Conservation (phyloP, 2,797 vertebrate genomes). For the Chelmon rostratus region DNA sequence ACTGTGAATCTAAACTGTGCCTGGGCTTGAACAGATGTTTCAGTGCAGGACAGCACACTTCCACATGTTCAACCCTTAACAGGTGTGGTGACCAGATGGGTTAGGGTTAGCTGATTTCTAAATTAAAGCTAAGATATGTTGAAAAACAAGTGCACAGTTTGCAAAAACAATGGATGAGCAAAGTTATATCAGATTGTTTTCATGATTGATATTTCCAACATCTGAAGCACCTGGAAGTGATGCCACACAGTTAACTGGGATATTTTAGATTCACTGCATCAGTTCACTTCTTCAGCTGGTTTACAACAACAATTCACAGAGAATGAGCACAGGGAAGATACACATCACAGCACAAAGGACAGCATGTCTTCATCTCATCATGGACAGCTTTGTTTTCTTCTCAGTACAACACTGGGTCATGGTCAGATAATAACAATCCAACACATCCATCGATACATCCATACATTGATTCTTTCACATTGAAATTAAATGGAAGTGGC, state of each 20-base stretch:
- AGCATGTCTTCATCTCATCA: neutral
- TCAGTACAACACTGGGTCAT: conserved; percentile 12
- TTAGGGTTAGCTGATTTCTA: neutral
- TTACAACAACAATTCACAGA: conserved; percentile 35
- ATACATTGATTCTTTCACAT: neutral
- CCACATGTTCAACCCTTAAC: neutral
- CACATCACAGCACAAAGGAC: conserved; percentile 32
- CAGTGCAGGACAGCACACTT: neutral
- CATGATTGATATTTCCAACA: neutral
- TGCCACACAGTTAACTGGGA: neutral
- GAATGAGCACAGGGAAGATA: conserved; percentile 25
- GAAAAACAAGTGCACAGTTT: neutral
- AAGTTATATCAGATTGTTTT: neutral
- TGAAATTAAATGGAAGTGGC: neutral
- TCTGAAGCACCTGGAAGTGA: neutral
- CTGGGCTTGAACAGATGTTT: conserved; percentile 6
- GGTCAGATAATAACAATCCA: neutral
- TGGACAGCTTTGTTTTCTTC: neutral
- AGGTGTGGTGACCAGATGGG: neutral
- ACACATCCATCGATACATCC: neutral
- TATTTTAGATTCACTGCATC: neutral
- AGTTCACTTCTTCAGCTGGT: conserved; percentile 2
- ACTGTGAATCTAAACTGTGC: neutral
- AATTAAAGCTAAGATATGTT: conserved; percentile 10
- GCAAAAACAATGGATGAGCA: neutral